Conservation (phyloP, 2,113 vertebrate genomes). For the Balaeniceps rex region DNA sequence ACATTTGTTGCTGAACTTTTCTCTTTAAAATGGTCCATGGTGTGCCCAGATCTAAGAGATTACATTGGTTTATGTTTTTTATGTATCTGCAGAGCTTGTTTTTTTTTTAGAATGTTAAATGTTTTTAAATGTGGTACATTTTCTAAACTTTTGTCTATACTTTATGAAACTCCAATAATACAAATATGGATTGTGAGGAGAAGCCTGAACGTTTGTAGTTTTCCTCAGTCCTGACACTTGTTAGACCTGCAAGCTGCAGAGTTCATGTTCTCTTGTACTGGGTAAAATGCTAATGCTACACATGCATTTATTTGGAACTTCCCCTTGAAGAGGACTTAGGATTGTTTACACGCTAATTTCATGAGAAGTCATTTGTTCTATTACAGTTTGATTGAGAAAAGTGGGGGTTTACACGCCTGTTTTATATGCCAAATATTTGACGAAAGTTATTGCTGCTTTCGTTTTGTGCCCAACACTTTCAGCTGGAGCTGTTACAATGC, state of each 20-base stretch:
- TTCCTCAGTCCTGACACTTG: background rate
- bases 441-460: background rate
- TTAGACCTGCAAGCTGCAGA: background rate
- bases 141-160: background rate
- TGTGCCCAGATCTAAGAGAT: constrained; percentile 48
- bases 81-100: background rate
- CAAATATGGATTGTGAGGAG: background rate
- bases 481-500: background rate
- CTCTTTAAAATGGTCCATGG: background rate
- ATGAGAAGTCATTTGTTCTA: background rate
- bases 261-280: background rate
- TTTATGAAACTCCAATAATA: background rate
- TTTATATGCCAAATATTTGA: background rate
- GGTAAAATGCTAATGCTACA: background rate
- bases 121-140: background rate
- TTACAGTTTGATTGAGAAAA: background rate
- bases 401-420: background rate
- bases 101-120: background rate
- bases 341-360: background rate
- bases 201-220: background rate
- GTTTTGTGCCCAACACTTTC: background rate
- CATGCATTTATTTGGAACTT: background rate
- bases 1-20: constrained; percentile 27
- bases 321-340: background rate
- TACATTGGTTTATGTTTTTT: constrained; percentile 25